These are phyloP conservation scores for Martes martes DNA, from an alignment of 2,113 vertebrate genomes.

Conservation along the genomic window DNA sequence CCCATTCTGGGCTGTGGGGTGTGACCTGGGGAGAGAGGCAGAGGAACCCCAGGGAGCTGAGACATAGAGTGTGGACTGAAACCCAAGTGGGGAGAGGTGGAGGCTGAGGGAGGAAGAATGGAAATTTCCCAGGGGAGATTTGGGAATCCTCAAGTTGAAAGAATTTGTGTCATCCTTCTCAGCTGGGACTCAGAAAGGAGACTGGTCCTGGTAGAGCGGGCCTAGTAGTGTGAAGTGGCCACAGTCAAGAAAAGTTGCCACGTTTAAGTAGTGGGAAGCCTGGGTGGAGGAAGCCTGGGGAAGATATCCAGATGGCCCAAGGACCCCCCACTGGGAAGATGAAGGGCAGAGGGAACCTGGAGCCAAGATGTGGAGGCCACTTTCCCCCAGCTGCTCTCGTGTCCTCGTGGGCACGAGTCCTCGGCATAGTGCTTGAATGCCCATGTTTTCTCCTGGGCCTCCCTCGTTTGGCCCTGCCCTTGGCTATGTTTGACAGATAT, in stretches of 20 bases:
- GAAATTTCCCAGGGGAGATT: neutral
- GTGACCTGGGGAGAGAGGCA: neutral
- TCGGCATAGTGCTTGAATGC: neutral
- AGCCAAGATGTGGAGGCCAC: neutral
- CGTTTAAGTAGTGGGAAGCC: neutral
- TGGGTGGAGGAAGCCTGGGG: neutral
- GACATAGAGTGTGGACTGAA: neutral
- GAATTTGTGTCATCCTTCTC: neutral
- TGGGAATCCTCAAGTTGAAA: neutral
- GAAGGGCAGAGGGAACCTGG: neutral
- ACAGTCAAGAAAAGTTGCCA: neutral
- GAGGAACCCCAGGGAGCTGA: neutral
- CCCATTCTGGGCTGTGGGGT: neutral
- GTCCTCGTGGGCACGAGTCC: neutral
- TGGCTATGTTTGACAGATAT: neutral
- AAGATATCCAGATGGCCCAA: neutral
- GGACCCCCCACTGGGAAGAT: neutral
- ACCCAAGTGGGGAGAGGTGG: neutral
- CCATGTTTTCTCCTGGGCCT: neutral
- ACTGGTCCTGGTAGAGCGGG: neutral
- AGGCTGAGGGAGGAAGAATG: neutral
- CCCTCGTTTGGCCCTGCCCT: neutral
- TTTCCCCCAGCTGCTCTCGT: no score
- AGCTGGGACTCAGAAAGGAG: neutral
- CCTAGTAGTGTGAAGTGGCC: neutral